Evolutionary conservation across 2,113 vertebrate genomes (phyloP), one percentile per base, ranked within the genome.

Genomic region (Aspidoscelis tigris): DNA sequence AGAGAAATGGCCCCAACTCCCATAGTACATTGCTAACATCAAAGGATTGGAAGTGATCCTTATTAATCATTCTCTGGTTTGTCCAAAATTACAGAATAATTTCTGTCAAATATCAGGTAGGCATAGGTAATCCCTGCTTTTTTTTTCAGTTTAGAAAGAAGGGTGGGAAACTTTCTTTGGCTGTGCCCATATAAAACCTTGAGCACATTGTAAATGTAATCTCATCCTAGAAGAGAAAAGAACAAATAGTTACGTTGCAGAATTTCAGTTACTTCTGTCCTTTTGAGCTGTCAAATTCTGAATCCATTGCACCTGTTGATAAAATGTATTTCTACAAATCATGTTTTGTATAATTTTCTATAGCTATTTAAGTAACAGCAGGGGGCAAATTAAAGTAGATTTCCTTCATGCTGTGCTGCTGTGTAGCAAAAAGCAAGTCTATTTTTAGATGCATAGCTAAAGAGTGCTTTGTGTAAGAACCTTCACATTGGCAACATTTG

Each of bases 361-460:
- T 50, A 82, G 80, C 73, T 77, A 82, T 86, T 82, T 86, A 82
- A 86, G 74, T 82, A 77, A 41, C 75, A 72, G n/a, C 74, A 71
- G 85, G 74, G 74, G 80, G 74, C 78, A 86, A 86, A 86, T 71
- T 82, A 86, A 82, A 83, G 5, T 22, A 84, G 55, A 1, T 4
- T 43, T 78, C 86, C 76, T 41, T 61, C 76, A 0, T 24, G 73
- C 3, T 82, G 72, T 73, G 2, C 64, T 88, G 4, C 18, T 78
- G 10, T 41, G 82, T 39, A 64, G 2, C 18, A 78, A n/a, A 88
- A 87, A 53, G 9, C 43, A 8, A 9, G 41, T 4, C 2, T 55
- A 82, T 79, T 83, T 64, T 79, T 16, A 41, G 39, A 79, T 18
- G 18, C 3, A 84, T 26, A 76, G 72, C 10, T 61, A 4, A 1